These are phyloP conservation scores for Phataginus tetradactyla DNA, from an alignment of 2,797 vertebrate genomes.

Conservation along the genomic window DNA sequence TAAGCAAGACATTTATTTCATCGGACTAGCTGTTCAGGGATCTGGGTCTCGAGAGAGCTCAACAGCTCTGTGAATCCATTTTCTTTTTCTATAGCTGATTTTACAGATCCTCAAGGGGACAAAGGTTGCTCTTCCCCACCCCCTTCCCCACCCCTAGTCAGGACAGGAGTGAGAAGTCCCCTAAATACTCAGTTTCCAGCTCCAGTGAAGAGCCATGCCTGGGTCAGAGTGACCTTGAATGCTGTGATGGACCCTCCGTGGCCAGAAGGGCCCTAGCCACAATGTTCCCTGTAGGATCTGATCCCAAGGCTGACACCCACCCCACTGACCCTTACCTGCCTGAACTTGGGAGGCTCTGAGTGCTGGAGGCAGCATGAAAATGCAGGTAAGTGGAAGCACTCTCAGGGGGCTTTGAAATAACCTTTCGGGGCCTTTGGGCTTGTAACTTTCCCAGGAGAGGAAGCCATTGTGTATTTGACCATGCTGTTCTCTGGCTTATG, in stretches of 20 bases:
- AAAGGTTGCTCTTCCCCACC: not conserved
- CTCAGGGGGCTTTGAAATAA: not conserved
- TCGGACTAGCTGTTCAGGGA: not conserved
- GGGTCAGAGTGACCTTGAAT: not conserved
- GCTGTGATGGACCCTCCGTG: fast-evolving
- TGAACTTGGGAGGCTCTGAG: not conserved
- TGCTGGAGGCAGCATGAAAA: not conserved
- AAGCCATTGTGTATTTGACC: fast-evolving
- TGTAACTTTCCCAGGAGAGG: not conserved
- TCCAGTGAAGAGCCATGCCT: not conserved
- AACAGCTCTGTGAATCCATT: not conserved
- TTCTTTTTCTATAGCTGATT: not conserved
- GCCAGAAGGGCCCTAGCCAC: not conserved
- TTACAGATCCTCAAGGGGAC: not conserved
- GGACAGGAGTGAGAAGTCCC: not conserved
- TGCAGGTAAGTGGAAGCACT: not conserved
- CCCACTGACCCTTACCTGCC: fast-evolving
- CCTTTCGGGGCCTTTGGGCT: not conserved
- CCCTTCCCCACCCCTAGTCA: not conserved
- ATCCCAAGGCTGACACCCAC: not conserved
- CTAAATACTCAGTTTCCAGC: not conserved
- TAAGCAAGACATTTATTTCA: constrained; percentile 31
- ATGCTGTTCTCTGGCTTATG: not conserved
- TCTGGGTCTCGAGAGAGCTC: not conserved
- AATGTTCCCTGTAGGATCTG: not conserved